Base-by-base conservation (phyloP, 2,888 invertebrate genomes). In the Chrysina gloriosa region DNA sequence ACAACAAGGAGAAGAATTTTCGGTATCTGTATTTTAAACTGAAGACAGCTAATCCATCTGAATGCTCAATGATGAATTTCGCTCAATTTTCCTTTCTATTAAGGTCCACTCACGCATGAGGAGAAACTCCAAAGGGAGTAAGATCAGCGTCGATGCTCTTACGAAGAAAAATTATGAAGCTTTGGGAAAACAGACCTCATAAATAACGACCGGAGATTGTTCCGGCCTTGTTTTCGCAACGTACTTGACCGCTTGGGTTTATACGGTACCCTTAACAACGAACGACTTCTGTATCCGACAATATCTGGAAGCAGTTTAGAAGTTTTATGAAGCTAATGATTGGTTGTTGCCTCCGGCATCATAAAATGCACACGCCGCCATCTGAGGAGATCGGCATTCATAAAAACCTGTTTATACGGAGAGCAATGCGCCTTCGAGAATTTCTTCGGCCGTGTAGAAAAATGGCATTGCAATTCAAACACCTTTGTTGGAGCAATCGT, bases 301-400 rank as follows among this genome's bases (percentile, higher is more conserved):
- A 58, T 58, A 58, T 39, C 58, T 58, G 39, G 58, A 56, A 70
- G 69, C 67, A 70, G 69, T 71, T 70, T 70, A 69, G 67, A 69
- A 67, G 63, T 71, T 71, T 69, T 70, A 71, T 71, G 65, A 70
- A 71, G 69, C 67, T 70, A 71, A 71, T 71, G 70, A 71, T 71
- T 70, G 69, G 71, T 70, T 71, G 63, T 70, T 71, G 67, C 70
- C 54, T 61, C 45, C 56, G 42, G 54, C 63, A 56, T 56, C 68
- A 45, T 63, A 66, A 50, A 68, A 39, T 39, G 48, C 58, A 58
- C 58, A 21, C 39, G 25, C 36, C 23, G 52, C 7, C 29, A 39
- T 36, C 36, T 39, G 39, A 58, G 58, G 39, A 36, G 58, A 58
- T 58, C 58, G 58, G 39, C 58, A 58, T 58, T 58, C 58, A 39